A percentile compares a stretch with the other conserved stretches of the same genome.
These are phyloP conservation scores for Pyrrhia umbra DNA, from an alignment of 2,888 invertebrate genomes.

Conservation along the genomic window DNA sequence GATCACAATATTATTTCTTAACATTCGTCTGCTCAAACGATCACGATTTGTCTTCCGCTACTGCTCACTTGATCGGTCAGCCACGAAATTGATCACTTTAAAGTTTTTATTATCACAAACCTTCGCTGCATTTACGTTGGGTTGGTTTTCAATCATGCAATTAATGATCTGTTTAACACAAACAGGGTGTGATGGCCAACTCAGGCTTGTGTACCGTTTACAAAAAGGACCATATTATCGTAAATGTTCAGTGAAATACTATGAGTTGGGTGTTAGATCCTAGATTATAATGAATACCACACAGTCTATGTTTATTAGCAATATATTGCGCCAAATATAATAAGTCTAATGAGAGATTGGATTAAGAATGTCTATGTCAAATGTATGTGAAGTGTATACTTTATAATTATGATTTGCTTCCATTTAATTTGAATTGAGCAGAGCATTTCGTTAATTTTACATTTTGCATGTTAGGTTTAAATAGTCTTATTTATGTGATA, in stretches of 20 bases:
- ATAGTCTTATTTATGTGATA: slow-evolving; percentile 44
- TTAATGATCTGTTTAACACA: slow-evolving; percentile 34
- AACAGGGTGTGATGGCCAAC: slow-evolving; percentile 24
- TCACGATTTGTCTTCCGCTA: slow-evolving; percentile 84
- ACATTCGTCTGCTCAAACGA: slow-evolving; percentile 73
- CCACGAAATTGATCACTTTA: slow-evolving; percentile 44
- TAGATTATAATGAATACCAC: slow-evolving; percentile 14
- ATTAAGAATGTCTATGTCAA: slow-evolving; percentile 44
- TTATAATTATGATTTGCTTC: slow-evolving; percentile 39
- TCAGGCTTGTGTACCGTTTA: slow-evolving; percentile 19
- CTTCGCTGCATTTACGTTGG: slow-evolving; percentile 59
- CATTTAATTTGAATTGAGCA: slow-evolving; percentile 56
- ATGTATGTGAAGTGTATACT: slow-evolving; percentile 38
- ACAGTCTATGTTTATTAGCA: slow-evolving; percentile 64
- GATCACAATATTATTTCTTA: slow-evolving; percentile 52
- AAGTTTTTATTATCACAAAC: slow-evolving; percentile 20
- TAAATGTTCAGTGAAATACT: slow-evolving; percentile 20
- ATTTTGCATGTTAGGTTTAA: slow-evolving; percentile 49
- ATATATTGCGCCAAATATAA: slow-evolving; percentile 76
- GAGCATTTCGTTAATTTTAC: slow-evolving; percentile 56
- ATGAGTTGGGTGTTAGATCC: slow-evolving; percentile 26
- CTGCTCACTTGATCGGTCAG: slow-evolving; percentile 69
- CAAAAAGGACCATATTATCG: slow-evolving; percentile 33
- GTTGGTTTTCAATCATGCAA: slow-evolving; percentile 40
- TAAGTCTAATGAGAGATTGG: slow-evolving; percentile 52